Conservation (phyloP, 2,113 vertebrate species). For the Eudorcas thomsonii region DNA sequence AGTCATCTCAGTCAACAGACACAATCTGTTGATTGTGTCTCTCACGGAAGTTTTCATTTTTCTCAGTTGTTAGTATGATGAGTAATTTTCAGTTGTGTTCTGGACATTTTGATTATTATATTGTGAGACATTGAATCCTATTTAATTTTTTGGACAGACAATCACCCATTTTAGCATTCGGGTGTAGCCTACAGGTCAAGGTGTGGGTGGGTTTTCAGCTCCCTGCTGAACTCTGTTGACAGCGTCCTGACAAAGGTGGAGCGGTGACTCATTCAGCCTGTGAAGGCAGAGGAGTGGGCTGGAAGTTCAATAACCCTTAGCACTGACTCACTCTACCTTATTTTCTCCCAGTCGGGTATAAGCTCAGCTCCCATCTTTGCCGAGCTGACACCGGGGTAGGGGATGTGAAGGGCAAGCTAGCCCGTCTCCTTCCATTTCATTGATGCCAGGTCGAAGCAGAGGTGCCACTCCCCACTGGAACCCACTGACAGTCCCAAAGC, state of each 20-base stretch:
- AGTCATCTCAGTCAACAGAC: not conserved
- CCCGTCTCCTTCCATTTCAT: not conserved
- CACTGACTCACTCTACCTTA: not conserved
- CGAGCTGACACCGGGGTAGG: not conserved
- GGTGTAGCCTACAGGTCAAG: not conserved
- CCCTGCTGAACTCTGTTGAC: not conserved
- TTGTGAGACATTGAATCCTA: not conserved
- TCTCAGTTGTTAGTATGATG: not conserved
- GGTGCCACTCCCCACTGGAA: not conserved
- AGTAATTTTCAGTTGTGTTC: not conserved
- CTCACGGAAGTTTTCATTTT: not conserved
- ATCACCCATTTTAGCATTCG: not conserved
- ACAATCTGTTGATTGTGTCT: not conserved
- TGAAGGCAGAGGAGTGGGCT: not conserved
- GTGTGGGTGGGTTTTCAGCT: not conserved
- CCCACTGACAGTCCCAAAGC: not conserved
- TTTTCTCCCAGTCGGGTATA: not conserved
- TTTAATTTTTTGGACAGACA: not conserved
- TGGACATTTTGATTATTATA: not conserved
- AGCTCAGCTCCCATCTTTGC: not conserved
- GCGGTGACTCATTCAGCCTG: not conserved
- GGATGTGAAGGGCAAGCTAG: not conserved
- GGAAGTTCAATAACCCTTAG: not conserved
- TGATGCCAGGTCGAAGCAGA: not conserved
- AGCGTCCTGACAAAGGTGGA: not conserved